Conservation (phyloP, 2,113 vertebrate species). For the Hiodon tergisus region DNA sequence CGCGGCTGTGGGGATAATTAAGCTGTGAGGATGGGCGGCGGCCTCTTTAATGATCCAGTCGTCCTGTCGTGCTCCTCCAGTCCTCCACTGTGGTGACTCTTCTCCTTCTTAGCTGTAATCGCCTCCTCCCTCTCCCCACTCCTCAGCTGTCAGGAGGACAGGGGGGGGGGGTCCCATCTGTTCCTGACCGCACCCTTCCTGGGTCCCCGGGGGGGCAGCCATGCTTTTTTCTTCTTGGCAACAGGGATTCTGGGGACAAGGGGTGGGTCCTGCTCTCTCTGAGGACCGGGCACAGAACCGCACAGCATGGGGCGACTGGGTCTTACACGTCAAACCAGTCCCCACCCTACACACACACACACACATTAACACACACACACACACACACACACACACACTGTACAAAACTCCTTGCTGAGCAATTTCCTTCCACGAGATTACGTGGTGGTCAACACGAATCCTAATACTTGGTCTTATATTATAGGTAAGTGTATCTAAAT, state of each 20-base stretch:
- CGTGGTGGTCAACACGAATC: too few relatives aligned
- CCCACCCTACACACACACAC: slow-evolving; percentile 18
- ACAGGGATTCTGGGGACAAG: neutral
- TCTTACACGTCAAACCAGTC: neutral
- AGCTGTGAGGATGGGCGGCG: slow-evolving; percentile 3
- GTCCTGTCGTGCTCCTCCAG: slow-evolving; percentile 41
- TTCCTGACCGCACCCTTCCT: slow-evolving; percentile 63
- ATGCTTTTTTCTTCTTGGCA: slow-evolving; percentile 14
- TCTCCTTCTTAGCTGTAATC: slow-evolving; percentile 55
- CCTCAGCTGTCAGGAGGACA: slow-evolving; percentile 44
- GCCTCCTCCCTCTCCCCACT: slow-evolving; percentile 44
- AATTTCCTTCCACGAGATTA: too few relatives aligned
- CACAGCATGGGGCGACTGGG: neutral
- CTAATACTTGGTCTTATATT: too few relatives aligned
- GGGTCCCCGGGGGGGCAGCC: neutral
- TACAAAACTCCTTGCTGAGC: slow-evolving; percentile 6
- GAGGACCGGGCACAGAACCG: neutral
- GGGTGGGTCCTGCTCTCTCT: too few relatives aligned
- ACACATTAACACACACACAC: slow-evolving; percentile 23
- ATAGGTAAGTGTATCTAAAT: too few relatives aligned
- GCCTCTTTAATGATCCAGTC: slow-evolving; percentile 26
- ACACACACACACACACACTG: slow-evolving; percentile 8
- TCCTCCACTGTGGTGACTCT: slow-evolving; percentile 45
- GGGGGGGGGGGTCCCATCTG: slow-evolving; percentile 67
- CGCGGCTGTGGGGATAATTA: slow-evolving; percentile 23